Conservation (phyloP, 2,888 invertebrate species). For the Acanthosepion pharaonis region DNA sequence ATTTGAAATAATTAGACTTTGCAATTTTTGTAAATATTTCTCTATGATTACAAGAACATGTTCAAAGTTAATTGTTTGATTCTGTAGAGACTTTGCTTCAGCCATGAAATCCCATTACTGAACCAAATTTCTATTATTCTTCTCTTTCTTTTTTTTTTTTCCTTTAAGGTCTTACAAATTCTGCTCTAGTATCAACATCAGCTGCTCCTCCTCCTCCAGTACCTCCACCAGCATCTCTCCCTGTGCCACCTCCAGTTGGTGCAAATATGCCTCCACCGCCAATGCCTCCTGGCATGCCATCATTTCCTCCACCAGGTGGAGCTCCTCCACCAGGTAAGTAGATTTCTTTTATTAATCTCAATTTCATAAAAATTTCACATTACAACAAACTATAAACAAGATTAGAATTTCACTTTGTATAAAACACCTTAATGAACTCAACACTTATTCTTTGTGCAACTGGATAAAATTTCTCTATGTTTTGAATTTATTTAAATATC, state of each 20-base stretch:
- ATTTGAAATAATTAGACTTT: too few species aligned
- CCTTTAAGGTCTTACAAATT: conserved; percentile 56
- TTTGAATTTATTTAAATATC: too few species aligned
- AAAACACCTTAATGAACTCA: too few species aligned
- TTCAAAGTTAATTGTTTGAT: background rate
- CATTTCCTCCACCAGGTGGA: conserved; percentile 58
- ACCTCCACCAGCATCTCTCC: conserved; percentile 53
- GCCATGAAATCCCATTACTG: conserved; percentile 60
- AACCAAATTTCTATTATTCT: conserved; percentile 67
- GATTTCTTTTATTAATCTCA: background rate
- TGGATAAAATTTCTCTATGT: too few species aligned
- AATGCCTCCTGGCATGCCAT: conserved; percentile 63
- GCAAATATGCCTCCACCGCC: conserved; percentile 58
- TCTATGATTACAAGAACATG: too few species aligned
- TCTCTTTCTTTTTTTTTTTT: conserved; percentile 79
- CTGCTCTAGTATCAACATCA: conserved; percentile 53
- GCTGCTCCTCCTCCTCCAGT: conserved; percentile 50
- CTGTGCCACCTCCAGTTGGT: conserved; percentile 56
- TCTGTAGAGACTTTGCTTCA: conserved; percentile 83
- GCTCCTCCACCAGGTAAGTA: conserved; percentile 49
- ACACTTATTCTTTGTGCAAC: too few species aligned
- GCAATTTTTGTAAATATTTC: too few species aligned
- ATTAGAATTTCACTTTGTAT: too few species aligned
- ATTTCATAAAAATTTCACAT: too few species aligned
- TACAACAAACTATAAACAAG: too few species aligned